Conservation (phyloP, 2,888 invertebrate genomes). For the Formica aserva region DNA sequence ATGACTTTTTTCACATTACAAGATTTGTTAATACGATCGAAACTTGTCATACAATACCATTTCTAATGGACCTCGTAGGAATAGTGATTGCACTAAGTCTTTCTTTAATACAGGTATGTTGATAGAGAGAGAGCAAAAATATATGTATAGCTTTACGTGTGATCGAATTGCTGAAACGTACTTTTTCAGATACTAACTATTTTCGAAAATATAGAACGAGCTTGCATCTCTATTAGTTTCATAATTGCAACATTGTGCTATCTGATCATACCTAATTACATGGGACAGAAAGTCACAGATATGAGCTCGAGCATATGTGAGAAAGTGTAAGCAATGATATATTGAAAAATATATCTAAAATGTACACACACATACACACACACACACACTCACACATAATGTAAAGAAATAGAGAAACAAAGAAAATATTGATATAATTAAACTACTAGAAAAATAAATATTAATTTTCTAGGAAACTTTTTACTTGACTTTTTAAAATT, state of each 20-base stretch:
- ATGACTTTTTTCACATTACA: slow-evolving; percentile 5
- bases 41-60: slow-evolving; percentile 17
- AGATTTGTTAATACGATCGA: slow-evolving; percentile 24
- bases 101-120: slow-evolving; percentile 25
- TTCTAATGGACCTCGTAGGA: slow-evolving; percentile 7
- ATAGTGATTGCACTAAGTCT: neutral
- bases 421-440: neutral
- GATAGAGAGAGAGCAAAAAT: neutral
- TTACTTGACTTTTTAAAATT: neutral
- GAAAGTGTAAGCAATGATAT: slow-evolving; percentile 10
- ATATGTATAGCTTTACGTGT: neutral
- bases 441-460: neutral
- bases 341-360: neutral
- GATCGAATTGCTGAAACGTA: neutral
- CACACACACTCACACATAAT: neutral
- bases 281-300: slow-evolving; percentile 13
- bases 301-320: neutral
- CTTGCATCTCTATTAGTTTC: neutral
- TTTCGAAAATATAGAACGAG: neutral
- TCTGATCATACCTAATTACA: neutral
- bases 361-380: neutral
- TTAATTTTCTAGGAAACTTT: neutral
- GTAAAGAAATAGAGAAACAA: neutral
- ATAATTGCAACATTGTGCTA: rapidly evolving
- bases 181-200: slow-evolving; percentile 10